Percentiles rank a stretch among this genome's conserved stretches.
Evolutionary conservation across 2,113 vertebrate species (phyloP).

Genomic region (Piaya cayana): DNA sequence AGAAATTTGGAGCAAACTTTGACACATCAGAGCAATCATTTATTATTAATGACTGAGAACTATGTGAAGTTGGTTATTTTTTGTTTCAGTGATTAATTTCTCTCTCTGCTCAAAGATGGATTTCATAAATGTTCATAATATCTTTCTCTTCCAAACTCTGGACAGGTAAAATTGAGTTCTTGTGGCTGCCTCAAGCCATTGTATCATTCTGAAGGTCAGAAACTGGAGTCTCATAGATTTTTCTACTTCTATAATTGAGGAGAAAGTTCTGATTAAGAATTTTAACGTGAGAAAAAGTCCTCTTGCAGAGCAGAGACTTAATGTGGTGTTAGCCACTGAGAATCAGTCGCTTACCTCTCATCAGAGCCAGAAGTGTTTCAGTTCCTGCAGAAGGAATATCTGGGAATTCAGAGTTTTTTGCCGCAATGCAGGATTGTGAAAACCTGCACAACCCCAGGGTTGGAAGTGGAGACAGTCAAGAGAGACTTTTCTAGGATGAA

Average conservation of each 20-base stretch:
- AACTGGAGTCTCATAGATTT: neutral
- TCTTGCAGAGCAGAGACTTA: neutral
- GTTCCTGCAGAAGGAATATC: neutral
- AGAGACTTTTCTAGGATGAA: neutral
- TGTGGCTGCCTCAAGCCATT: neutral
- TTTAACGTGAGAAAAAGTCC: neutral
- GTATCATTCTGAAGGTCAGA: neutral
- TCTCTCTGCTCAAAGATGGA: neutral
- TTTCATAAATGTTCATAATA: neutral
- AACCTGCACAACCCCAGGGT: neutral
- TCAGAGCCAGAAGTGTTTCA: neutral
- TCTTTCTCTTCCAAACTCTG: neutral
- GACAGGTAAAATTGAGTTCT: neutral
- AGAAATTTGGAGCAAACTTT: neutral
- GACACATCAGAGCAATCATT: neutral
- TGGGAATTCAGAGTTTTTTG: neutral
- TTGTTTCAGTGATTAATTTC: neutral
- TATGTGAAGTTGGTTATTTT: neutral
- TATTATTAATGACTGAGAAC: neutral
- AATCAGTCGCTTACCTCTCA: neutral
- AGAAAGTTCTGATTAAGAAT: neutral
- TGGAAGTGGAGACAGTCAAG: neutral
- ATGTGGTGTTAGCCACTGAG: neutral
- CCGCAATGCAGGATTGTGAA: neutral
- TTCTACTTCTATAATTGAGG: neutral